Percentiles rank a stretch among this genome's conserved stretches.
Conservation (phyloP, 2,797 vertebrate genomes). For the Nothura maculosa region DNA sequence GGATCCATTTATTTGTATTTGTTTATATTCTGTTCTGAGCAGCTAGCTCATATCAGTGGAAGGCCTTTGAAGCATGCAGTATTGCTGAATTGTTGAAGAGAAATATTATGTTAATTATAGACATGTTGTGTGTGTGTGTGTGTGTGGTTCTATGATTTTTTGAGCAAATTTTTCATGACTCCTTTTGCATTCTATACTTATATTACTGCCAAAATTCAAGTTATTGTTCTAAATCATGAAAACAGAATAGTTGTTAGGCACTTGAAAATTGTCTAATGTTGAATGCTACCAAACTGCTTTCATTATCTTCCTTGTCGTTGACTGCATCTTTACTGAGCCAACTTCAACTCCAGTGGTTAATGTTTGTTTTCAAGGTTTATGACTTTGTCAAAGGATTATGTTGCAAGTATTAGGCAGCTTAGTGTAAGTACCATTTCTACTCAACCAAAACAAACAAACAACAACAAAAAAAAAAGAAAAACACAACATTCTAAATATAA, state of each 20-base stretch:
- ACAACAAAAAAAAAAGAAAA: neutral
- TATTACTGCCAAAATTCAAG: neutral
- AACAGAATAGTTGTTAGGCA: neutral
- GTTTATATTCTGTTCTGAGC: neutral
- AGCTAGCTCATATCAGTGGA: neutral
- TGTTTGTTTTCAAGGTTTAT: neutral
- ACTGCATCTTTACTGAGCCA: neutral
- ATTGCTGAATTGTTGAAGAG: neutral
- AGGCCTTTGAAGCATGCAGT: neutral
- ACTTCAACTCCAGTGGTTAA: neutral
- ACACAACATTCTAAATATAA: neutral
- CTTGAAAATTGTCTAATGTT: neutral
- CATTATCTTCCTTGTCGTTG: neutral
- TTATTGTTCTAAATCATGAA: neutral
- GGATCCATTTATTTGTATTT: neutral
- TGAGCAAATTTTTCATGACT: neutral
- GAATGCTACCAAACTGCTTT: neutral
- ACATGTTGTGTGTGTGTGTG: rapidly evolving
- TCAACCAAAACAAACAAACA: neutral
- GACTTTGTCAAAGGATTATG: neutral
- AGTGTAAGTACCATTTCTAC: neutral
- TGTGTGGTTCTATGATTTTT: neutral
- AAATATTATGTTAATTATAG: neutral
- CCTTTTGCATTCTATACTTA: neutral
- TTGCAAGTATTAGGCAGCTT: neutral